A percentile compares a stretch with the other conserved stretches of the same genome.
phyloP scores from a whole-genome alignment of 2,888 invertebrate species.

The Tinea semifulvella region DNA sequence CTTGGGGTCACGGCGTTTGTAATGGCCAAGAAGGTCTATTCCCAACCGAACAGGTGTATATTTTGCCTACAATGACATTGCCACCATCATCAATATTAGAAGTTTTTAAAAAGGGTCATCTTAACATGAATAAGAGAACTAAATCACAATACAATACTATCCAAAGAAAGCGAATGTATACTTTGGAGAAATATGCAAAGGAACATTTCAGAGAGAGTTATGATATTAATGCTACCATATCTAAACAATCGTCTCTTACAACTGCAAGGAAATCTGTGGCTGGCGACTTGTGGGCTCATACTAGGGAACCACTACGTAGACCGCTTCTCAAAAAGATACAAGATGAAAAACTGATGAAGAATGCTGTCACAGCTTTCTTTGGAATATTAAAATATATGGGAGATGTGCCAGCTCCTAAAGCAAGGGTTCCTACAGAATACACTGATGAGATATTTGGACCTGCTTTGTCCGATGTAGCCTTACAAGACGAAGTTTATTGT shows the following conservation, averaged over 20 bases:
- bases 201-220: conserved; percentile 78
- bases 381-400: conserved; percentile 86
- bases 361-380: conserved; percentile 78
- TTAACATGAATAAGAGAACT: conserved; percentile 47
- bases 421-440: conserved; percentile 80
- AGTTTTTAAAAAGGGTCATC: conserved; percentile 69
- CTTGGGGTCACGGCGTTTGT: conserved; percentile 77
- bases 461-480: conserved; percentile 75
- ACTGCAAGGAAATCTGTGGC: conserved; percentile 70
- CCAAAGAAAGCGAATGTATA: conserved; percentile 78
- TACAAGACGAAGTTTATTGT: conserved; percentile 92
- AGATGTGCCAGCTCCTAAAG: conserved; percentile 85
- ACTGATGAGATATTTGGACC: conserved; percentile 89
- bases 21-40: conserved; percentile 82
- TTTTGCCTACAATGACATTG: conserved; percentile 81
- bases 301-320: conserved; percentile 82
- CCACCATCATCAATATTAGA: conserved; percentile 76
- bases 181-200: conserved; percentile 82
- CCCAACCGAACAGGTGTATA: conserved; percentile 85
- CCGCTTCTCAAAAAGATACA: conserved; percentile 82
- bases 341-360: conserved; percentile 75
- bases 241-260: conserved; percentile 71
- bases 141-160: conserved; percentile 62
- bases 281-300: conserved; percentile 85
- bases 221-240: conserved; percentile 59